Conservation (phyloP, 2,797 vertebrate genomes). For the Phataginus tricuspis region DNA sequence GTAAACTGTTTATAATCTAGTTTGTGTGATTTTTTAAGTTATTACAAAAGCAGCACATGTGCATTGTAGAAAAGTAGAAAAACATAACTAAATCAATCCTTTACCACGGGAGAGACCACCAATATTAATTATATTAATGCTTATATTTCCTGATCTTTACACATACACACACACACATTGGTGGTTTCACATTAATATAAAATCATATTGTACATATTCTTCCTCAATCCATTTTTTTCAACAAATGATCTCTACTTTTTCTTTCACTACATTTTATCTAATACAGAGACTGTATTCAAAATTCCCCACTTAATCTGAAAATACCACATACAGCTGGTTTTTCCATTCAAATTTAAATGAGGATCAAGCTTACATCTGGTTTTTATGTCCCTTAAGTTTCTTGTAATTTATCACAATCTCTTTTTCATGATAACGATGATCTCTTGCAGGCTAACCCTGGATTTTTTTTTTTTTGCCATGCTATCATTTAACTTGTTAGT, state of each 20-base stretch:
- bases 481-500: background rate
- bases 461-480: background rate
- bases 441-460: background rate
- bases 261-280: constrained; percentile 10
- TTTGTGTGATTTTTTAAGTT: background rate
- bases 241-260: background rate
- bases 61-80: constrained; percentile 5
- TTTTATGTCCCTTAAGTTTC: constrained; percentile 2
- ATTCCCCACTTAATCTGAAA: background rate
- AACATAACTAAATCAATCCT: background rate
- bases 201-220: background rate
- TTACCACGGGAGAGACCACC: background rate
- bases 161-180: background rate
- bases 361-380: background rate
- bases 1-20: background rate
- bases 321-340: background rate
- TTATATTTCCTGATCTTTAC: background rate
- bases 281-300: background rate
- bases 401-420: background rate
- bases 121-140: background rate
- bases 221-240: background rate
- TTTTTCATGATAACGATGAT: background rate
- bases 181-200: background rate
- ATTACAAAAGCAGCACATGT: background rate
- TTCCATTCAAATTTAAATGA: background rate